A percentile compares a stretch with the other conserved stretches of the same genome.
Conservation (phyloP, 2,888 invertebrate genomes). For the Synanthedon tipuliformis region DNA sequence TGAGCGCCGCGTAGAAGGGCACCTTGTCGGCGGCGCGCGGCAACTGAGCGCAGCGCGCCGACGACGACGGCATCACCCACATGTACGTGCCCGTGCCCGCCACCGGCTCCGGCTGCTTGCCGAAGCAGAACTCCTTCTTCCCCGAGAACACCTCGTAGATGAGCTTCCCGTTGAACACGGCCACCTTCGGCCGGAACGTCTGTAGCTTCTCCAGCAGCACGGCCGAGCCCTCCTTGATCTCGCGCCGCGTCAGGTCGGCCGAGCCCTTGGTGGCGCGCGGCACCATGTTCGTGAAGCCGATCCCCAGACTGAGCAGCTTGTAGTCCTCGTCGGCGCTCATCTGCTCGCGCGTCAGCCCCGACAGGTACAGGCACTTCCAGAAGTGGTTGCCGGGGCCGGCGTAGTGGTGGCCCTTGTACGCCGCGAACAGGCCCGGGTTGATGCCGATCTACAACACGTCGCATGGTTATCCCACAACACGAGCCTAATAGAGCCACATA, state of each 20-base stretch:
- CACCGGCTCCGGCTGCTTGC: slow-evolving; percentile 92
- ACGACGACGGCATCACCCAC: slow-evolving; percentile 99
- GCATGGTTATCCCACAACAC: too few relatives aligned
- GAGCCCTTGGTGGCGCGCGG: slow-evolving; percentile 95
- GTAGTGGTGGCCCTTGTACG: slow-evolving; percentile 98
- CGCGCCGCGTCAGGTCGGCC: slow-evolving; percentile 92
- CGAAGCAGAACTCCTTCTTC: slow-evolving; percentile 96
- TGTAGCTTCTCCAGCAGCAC: slow-evolving; percentile 89
- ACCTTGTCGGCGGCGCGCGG: slow-evolving; percentile 98
- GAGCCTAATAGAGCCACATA: too few relatives aligned
- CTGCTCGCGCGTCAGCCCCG: slow-evolving; percentile 93
- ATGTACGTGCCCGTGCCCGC: slow-evolving; percentile 97
- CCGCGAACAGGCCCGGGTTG: slow-evolving; percentile 96
- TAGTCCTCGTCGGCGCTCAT: slow-evolving; percentile 97
- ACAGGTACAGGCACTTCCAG: slow-evolving; percentile 97
- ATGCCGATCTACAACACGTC: slow-evolving; percentile 84
- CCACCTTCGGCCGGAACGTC: slow-evolving; percentile 92
- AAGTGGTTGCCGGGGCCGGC: slow-evolving; percentile 99
- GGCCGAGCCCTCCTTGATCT: slow-evolving; percentile 93
- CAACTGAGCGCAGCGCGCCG: slow-evolving; percentile 95
- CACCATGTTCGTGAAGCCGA: slow-evolving; percentile 99
- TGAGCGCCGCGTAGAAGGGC: slow-evolving; percentile 95
- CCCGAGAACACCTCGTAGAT: slow-evolving; percentile 98
- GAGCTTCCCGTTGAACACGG: slow-evolving; percentile 98
- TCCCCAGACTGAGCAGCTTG: slow-evolving; percentile 91